Percentiles rank a stretch among this genome's conserved stretches.
phyloP scores from a whole-genome alignment of 2,888 invertebrate species.

The Pandemis heparana region DNA sequence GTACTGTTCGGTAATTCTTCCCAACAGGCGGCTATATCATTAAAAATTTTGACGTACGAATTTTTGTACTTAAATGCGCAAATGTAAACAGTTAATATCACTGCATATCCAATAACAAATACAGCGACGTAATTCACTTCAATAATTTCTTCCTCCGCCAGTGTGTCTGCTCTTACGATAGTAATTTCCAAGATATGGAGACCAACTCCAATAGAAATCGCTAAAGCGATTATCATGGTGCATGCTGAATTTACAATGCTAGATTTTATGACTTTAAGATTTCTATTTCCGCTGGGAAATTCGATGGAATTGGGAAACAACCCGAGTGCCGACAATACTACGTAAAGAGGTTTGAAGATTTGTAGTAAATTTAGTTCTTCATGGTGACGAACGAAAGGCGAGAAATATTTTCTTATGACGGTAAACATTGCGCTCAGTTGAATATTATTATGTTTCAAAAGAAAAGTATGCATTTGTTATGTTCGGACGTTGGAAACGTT shows the following conservation, averaged over 20 bases:
- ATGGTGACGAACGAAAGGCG: slow-evolving; percentile 9
- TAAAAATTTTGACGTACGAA: neutral
- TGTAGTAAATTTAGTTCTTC: slow-evolving; percentile 26
- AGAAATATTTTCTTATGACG: slow-evolving; percentile 21
- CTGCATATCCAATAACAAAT: neutral
- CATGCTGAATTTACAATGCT: slow-evolving; percentile 4
- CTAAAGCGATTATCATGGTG: neutral
- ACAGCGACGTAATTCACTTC: neutral
- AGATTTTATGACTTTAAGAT: slow-evolving; percentile 18
- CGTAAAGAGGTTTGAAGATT: slow-evolving; percentile 30
- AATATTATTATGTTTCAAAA: neutral
- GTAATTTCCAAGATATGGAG: slow-evolving; percentile 7
- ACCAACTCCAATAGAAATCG: slow-evolving; percentile 9
- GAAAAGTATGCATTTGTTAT: neutral
- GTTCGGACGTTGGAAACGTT: neutral
- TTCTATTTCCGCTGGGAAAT: slow-evolving; percentile 16
- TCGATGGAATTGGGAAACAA: slow-evolving; percentile 23
- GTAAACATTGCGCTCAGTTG: slow-evolving; percentile 12
- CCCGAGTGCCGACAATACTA: slow-evolving; percentile 18
- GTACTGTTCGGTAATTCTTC: neutral
- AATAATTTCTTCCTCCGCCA: neutral
- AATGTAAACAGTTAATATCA: neutral
- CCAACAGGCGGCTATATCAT: neutral
- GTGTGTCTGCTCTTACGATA: neutral
- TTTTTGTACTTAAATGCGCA: neutral